Evolutionary conservation across 2,797 vertebrate species (phyloP).

Genomic region (Molothrus aeneus): DNA sequence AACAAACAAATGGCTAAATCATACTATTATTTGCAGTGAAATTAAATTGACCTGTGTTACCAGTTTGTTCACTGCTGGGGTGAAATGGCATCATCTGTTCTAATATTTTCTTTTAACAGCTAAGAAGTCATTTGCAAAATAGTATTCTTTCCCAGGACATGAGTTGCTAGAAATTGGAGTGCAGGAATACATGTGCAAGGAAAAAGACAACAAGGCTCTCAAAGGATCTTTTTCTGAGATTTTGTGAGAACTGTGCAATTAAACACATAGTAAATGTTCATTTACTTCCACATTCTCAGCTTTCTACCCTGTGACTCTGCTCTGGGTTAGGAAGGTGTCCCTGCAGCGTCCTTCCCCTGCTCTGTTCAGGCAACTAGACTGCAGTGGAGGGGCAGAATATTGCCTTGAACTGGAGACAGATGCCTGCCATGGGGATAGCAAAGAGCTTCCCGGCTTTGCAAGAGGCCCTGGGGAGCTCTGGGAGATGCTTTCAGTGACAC

Average conservation of each 20-base stretch:
- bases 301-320: background rate
- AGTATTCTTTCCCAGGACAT: background rate
- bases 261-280: background rate
- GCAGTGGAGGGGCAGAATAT: background rate
- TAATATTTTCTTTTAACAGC: background rate
- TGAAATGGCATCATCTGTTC: background rate
- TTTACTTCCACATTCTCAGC: background rate
- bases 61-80: background rate
- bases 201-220: background rate
- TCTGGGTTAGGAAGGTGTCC: background rate
- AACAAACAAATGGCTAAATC: background rate
- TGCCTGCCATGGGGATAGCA: background rate
- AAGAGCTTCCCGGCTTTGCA: background rate
- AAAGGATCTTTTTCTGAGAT: background rate
- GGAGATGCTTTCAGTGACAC: background rate
- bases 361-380: background rate
- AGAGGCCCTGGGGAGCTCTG: background rate
- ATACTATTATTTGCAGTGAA: background rate
- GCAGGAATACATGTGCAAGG: background rate
- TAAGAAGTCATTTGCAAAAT: background rate
- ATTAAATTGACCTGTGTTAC: constrained; percentile 13
- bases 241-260: background rate
- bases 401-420: background rate
- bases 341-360: background rate
- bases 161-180: background rate